Base-by-base conservation (phyloP, 2,888 invertebrate species). In the Oxycera nigricornis region DNA sequence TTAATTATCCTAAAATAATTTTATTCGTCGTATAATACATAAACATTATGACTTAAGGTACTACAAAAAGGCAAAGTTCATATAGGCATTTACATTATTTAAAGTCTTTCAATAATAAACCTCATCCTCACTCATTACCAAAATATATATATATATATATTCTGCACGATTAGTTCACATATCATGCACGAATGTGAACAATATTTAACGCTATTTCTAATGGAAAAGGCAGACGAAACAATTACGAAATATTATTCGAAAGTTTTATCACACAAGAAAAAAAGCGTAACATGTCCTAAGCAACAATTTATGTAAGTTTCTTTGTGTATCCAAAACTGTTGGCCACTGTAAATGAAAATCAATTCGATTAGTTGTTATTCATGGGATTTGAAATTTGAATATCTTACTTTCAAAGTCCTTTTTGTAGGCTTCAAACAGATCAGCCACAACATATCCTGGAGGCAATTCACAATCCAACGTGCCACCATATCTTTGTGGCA, bases 401-500 rank as follows among this genome's bases (percentile, higher is more conserved):
- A 7, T 75, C 87, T 86, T 84, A 93, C 93, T 83, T 85, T 89
- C 88, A 81, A 91, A 93, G 75, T 90, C 89, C 1, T 90, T 87
- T 78, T 92, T 89, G 79, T 91, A 92, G 79, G 87, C 86, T 67
- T 87, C 86, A 41, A 93, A 86, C 85, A 93, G 90, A 75, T 92
- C 88, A 79, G 89, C 90, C 74, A 93, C 84, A n/a, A 89, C 81
- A 14, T 88, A 86, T 0, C 93, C 92, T 0, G 91, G 89, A 7
- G 91, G 87, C 75, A 83, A 59, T 61, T 82, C 82, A 81, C 81
- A 81, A 0, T 90, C 88, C 52, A 92, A 84, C 1, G 86, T 85
- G 0, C 94, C 94, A 0, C 92, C 93, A 77, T 91, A 91, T 74
- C 87, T 86, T 30, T 86, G 85, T 17, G 92, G 90, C 78, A 94